A percentile compares a stretch with the other conserved stretches of the same genome.
Evolutionary conservation across 2,888 invertebrate species (phyloP).

Genomic region (Seira sanloemensis): DNA sequence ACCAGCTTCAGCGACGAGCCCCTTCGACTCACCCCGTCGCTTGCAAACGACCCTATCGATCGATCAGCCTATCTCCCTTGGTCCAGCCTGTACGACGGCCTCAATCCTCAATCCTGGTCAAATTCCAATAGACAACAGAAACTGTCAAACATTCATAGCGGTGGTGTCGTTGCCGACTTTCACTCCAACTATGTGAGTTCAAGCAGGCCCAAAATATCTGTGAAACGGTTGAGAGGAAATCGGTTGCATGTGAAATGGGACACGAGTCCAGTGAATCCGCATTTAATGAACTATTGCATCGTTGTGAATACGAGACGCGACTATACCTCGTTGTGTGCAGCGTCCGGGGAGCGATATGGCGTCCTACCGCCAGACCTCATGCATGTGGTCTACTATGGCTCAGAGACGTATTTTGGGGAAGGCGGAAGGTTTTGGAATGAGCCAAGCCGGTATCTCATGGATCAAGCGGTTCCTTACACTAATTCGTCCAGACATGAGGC

Average conservation of each 20-base stretch:
- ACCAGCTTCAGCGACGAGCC: conserved; percentile 60
- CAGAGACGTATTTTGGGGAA: conserved; percentile 55
- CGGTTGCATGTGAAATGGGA: conserved; percentile 72
- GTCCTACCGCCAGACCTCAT: conserved; percentile 74
- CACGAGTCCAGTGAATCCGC: conserved; percentile 77
- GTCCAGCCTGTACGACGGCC: conserved; percentile 48
- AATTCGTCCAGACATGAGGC: conserved; percentile 1
- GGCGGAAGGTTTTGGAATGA: conserved; percentile 59
- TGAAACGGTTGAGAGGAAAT: conserved; percentile 68
- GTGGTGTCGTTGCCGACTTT: conserved; percentile 43
- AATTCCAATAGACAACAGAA: conserved; percentile 23
- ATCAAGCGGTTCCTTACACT: conserved; percentile 13
- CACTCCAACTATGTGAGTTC: conserved; percentile 36
- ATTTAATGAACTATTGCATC: conserved; percentile 78
- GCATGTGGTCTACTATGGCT: conserved; percentile 71
- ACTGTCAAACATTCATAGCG: conserved; percentile 29
- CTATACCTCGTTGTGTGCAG: conserved; percentile 78
- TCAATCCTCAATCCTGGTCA: conserved; percentile 29
- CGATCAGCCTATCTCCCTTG: conserved; percentile 45
- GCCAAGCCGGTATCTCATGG: conserved; percentile 28
- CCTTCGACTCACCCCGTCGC: conserved; percentile 36
- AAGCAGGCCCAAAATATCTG: conserved; percentile 64
- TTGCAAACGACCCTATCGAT: conserved; percentile 21
- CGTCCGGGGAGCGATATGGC: conserved; percentile 76
- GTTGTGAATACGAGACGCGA: conserved; percentile 77